Conservation (phyloP, 2,888 invertebrate species). For the Drosophila prolongata region DNA sequence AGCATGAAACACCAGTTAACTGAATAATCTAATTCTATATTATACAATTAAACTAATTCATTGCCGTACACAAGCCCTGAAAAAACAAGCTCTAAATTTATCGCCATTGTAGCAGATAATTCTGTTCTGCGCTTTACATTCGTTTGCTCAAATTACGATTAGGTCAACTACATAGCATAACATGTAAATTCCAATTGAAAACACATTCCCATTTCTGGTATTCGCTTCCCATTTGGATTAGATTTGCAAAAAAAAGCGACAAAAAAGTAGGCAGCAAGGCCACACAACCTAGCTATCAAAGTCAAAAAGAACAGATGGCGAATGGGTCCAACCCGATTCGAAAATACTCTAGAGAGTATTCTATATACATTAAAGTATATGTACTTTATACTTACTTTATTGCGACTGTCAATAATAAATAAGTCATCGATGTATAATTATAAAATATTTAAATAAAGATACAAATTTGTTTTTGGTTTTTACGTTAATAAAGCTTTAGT, state of each 20-base stretch:
- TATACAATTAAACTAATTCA: slow-evolving; percentile 16
- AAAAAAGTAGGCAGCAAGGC: slow-evolving; percentile 30
- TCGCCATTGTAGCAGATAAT: slow-evolving; percentile 30
- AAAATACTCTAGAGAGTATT: not conserved
- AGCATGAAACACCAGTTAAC: slow-evolving; percentile 1
- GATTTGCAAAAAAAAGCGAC: slow-evolving; percentile 27
- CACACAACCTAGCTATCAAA: slow-evolving; percentile 32
- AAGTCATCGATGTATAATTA: too few species aligned
- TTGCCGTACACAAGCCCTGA: slow-evolving; percentile 16
- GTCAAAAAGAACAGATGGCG: slow-evolving; percentile 8
- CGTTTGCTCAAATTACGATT: slow-evolving; percentile 27
- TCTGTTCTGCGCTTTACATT: slow-evolving; percentile 28
- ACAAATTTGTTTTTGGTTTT: too few species aligned
- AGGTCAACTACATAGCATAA: slow-evolving; percentile 27
- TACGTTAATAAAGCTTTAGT: too few species aligned
- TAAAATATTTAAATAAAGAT: too few species aligned
- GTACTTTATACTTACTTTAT: too few species aligned
- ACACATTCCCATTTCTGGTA: slow-evolving; percentile 39
- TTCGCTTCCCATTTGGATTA: slow-evolving; percentile 48
- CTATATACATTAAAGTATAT: not conserved
- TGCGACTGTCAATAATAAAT: too few species aligned
- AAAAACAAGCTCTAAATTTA: slow-evolving; percentile 23
- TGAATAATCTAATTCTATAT: slow-evolving; percentile 3
- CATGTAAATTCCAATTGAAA: slow-evolving; percentile 27
- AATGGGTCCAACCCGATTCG: not conserved